Conservation (phyloP, 2,797 vertebrate genomes). For the Synanceia verrucosa region DNA sequence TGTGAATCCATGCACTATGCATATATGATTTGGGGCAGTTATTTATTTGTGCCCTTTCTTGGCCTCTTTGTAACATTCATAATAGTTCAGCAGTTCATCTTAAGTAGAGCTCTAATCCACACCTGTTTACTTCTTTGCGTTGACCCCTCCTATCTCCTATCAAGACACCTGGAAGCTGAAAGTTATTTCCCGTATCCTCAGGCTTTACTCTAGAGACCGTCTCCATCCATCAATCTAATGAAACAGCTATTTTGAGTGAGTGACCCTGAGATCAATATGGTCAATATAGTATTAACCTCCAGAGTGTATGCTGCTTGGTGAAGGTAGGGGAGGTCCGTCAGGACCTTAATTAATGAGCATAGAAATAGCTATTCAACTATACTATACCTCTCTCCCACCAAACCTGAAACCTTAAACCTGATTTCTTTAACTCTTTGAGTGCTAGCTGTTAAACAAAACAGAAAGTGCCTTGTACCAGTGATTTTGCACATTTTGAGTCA, state of each 20-base stretch:
- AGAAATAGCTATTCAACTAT: conserved; percentile 38
- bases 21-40: conserved; percentile 1
- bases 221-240: conserved; percentile 39
- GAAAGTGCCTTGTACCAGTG: too few relatives aligned
- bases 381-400: neutral
- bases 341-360: conserved; percentile 57
- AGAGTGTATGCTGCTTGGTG: conserved; percentile 3
- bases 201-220: conserved; percentile 7
- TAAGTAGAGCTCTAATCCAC: neutral
- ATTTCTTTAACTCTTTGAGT: too few relatives aligned
- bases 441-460: too few relatives aligned
- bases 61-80: neutral
- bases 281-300: conserved; percentile 64
- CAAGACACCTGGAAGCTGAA: conserved; percentile 5
- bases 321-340: conserved; percentile 12
- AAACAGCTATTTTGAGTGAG: conserved; percentile 52
- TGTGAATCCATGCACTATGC: neutral
- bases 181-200: conserved; percentile 2
- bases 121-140: neutral
- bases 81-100: neutral
- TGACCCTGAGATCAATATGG: conserved; percentile 62
- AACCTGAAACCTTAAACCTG: neutral
- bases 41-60: conserved; percentile 4
- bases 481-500: too few relatives aligned
- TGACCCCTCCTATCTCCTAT: neutral